Percentiles rank a stretch among this genome's conserved stretches.
Conservation (phyloP, 2,797 vertebrate species). For the Xenops minutus region DNA sequence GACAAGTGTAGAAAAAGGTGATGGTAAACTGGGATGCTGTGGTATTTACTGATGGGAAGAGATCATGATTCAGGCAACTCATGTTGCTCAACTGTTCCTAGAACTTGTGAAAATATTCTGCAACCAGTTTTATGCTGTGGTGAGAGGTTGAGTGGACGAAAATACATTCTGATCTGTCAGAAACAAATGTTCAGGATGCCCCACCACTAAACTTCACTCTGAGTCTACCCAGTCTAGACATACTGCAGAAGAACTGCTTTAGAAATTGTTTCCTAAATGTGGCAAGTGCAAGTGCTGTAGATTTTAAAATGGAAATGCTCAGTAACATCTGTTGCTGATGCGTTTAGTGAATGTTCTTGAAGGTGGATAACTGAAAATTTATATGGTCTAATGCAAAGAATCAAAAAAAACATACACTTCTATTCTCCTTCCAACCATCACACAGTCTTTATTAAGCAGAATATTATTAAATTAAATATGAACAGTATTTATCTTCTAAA, state of each 20-base stretch:
- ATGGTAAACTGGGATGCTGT: neutral
- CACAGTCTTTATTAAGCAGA: slow-evolving; percentile 68
- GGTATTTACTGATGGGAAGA: neutral
- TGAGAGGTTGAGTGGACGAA: neutral
- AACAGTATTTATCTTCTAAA: slow-evolving; percentile 24
- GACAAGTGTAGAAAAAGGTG: neutral
- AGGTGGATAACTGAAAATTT: neutral
- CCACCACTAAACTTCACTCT: neutral
- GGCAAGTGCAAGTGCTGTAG: neutral
- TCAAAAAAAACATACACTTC: slow-evolving; percentile 19
- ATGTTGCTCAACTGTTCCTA: neutral
- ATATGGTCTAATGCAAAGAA: neutral
- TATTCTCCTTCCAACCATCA: slow-evolving; percentile 27
- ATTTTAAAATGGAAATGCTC: neutral
- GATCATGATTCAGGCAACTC: neutral
- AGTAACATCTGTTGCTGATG: neutral
- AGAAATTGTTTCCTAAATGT: neutral
- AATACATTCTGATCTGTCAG: neutral
- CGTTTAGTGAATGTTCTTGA: neutral
- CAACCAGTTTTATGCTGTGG: neutral
- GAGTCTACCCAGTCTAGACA: neutral
- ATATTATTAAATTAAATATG: slow-evolving; percentile 51
- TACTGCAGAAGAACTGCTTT: neutral
- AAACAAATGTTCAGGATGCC: neutral
- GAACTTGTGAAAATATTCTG: neutral